Conservation (phyloP, 2,113 vertebrate species). For the Bubo blakistoni region DNA sequence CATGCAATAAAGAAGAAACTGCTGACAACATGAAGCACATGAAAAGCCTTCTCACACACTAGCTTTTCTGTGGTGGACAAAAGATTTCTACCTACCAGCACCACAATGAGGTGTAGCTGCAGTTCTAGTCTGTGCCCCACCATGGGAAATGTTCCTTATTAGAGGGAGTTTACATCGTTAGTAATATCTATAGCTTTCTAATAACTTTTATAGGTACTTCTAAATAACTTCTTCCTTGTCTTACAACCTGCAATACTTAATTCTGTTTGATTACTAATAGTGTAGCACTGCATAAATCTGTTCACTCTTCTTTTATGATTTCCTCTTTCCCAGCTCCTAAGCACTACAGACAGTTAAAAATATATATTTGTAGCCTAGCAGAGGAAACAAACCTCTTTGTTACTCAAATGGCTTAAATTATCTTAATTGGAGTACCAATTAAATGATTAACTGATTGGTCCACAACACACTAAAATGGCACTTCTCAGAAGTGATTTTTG, state of each 20-base stretch:
- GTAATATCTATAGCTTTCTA: neutral
- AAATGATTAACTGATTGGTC: conserved; percentile 12
- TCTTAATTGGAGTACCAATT: conserved; percentile 13
- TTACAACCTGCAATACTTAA: neutral
- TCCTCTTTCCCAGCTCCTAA: neutral
- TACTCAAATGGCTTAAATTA: neutral
- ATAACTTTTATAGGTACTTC: neutral
- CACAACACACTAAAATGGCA: neutral
- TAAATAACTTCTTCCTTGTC: neutral
- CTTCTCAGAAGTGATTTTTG: neutral
- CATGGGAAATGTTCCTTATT: neutral
- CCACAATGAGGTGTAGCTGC: neutral
- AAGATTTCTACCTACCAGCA: neutral
- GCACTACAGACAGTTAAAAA: neutral
- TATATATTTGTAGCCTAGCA: neutral
- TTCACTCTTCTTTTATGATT: neutral
- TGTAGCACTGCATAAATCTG: neutral
- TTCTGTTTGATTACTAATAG: neutral
- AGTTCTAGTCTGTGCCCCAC: neutral
- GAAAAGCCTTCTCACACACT: neutral
- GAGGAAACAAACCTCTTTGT: neutral
- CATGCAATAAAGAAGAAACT: neutral
- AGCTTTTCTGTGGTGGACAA: neutral
- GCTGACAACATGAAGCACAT: neutral
- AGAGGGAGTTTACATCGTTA: neutral